These are phyloP conservation scores for Palythoa grandis DNA, from an alignment of 92 coral and sea anemone species.

Conservation along the genomic window DNA sequence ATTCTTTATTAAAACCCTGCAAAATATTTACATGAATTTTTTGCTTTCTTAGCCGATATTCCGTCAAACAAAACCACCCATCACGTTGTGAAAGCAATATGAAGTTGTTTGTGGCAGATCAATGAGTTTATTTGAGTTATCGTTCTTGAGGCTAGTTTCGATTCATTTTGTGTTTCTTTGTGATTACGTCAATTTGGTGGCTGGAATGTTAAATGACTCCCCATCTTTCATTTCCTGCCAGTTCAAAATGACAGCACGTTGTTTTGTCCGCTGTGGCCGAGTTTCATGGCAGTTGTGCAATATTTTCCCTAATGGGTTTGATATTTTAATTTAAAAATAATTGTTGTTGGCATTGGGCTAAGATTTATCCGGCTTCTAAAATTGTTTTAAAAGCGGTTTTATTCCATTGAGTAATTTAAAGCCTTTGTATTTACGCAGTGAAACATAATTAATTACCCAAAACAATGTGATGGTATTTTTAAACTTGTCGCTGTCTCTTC, in stretches of 20 bases:
- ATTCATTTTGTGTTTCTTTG: background rate
- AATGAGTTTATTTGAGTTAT: background rate
- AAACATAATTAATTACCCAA: constrained; percentile 11
- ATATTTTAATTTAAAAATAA: background rate
- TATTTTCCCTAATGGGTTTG: background rate
- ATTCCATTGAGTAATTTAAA: background rate
- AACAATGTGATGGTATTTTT: background rate
- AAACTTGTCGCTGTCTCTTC: constrained; percentile 1
- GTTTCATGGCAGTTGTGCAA: background rate
- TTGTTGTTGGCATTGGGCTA: background rate
- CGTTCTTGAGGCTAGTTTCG: background rate
- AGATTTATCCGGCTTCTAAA: constrained; percentile 4
- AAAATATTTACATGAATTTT: background rate
- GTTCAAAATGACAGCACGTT: background rate
- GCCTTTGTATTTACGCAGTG: constrained; percentile 30
- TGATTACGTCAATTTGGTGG: constrained; percentile 6
- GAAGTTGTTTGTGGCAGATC: constrained; percentile 26
- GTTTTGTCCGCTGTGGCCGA: background rate
- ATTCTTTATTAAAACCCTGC: background rate
- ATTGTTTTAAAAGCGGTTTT: background rate
- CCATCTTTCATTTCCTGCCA: constrained; percentile 9
- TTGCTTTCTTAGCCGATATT: background rate
- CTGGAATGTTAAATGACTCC: constrained; percentile 24
- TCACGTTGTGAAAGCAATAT: background rate
- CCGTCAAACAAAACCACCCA: background rate